A percentile compares a stretch with the other conserved stretches of the same genome.
These are phyloP conservation scores for Terebella lapidaria DNA, from an alignment of 2,888 invertebrate genomes.

Conservation along the genomic window DNA sequence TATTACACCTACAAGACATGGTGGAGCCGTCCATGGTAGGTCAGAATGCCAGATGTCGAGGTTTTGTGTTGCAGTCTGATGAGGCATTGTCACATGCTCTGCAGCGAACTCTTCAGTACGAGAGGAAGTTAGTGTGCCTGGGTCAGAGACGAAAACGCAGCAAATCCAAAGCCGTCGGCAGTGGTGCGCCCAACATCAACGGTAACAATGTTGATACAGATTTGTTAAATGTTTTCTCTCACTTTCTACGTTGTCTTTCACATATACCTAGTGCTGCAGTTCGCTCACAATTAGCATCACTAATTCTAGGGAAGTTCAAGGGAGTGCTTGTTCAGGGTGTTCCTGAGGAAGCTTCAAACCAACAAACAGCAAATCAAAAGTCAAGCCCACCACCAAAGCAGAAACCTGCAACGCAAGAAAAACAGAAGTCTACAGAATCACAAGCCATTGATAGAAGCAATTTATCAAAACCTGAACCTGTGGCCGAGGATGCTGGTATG, in stretches of 20 bases:
- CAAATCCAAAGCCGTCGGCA: neutral
- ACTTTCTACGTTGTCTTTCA: too few species aligned
- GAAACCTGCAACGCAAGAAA: neutral
- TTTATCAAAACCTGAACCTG: too few species aligned
- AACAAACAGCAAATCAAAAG: neutral
- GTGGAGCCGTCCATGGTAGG: too few species aligned
- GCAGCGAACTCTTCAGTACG: slow-evolving; percentile 43
- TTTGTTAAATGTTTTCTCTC: too few species aligned
- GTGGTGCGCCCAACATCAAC: too few species aligned
- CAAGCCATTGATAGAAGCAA: neutral
- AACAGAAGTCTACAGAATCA: neutral
- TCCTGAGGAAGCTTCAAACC: slow-evolving; percentile 28
- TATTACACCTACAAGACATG: too few species aligned
- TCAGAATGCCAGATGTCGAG: neutral
- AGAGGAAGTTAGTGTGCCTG: slow-evolving; percentile 40
- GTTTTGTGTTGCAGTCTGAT: slow-evolving; percentile 16
- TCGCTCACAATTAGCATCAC: neutral
- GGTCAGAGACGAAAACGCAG: slow-evolving; percentile 9
- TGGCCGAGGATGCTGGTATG: neutral
- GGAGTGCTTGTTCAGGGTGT: slow-evolving; percentile 36
- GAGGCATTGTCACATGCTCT: slow-evolving; percentile 34
- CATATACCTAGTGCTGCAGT: neutral
- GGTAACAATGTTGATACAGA: too few species aligned
- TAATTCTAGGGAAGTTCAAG: neutral
- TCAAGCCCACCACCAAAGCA: neutral